Evolutionary conservation across 2,797 vertebrate species (phyloP).

Genomic region (Notoglanidium macrostoma): DNA sequence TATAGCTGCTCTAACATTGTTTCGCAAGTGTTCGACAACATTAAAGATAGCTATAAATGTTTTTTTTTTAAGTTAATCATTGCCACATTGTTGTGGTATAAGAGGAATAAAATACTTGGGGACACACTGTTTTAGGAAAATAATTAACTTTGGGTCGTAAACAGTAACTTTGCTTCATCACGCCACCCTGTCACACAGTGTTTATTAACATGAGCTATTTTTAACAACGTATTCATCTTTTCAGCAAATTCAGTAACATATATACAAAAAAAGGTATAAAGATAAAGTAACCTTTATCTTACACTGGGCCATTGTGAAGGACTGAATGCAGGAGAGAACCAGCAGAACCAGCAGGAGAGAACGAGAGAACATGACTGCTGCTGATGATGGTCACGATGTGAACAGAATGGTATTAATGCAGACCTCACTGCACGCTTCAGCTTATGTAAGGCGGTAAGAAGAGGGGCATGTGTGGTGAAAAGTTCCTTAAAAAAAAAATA

Average conservation of each 20-base stretch:
- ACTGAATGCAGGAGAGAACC: background rate
- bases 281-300: background rate
- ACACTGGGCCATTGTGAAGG: background rate
- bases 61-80: too few species aligned
- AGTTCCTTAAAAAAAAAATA: background rate
- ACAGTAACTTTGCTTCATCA: too few species aligned
- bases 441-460: background rate
- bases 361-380: background rate
- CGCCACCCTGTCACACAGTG: too few species aligned
- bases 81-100: too few species aligned
- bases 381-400: background rate
- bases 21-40: too few species aligned
- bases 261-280: background rate
- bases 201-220: too few species aligned
- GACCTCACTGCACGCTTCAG: background rate
- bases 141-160: too few species aligned
- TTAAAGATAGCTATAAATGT: too few species aligned
- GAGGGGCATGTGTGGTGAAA: background rate
- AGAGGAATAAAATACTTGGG: too few species aligned
- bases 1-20: too few species aligned
- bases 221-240: too few species aligned
- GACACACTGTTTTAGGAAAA: too few species aligned
- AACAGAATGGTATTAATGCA: background rate
- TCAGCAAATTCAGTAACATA: background rate
- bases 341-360: background rate